Percentiles rank a stretch among this genome's conserved stretches.
Conservation (phyloP, 2,797 vertebrate species). For the Melanotaenia nigrans region DNA sequence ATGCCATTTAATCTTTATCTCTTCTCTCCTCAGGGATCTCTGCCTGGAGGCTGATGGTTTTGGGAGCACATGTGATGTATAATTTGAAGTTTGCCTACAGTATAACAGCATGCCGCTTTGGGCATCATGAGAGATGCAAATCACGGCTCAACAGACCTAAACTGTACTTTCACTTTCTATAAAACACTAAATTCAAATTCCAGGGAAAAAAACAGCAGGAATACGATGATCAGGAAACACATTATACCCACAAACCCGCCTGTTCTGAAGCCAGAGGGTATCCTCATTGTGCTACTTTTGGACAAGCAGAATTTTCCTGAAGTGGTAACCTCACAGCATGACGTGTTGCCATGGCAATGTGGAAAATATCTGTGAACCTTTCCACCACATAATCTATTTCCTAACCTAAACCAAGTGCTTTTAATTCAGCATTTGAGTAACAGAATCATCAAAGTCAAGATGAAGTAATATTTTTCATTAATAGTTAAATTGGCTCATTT, state of each 20-base stretch:
- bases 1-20: conserved; percentile 75
- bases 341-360: background rate
- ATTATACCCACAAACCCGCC: background rate
- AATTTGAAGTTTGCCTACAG: conserved; percentile 50
- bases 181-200: conserved; percentile 8
- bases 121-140: conserved; percentile 41
- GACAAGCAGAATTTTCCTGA: background rate
- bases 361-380: background rate
- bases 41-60: conserved; percentile 66
- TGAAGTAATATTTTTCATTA: too few relatives aligned
- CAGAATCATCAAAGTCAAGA: background rate
- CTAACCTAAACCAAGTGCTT: background rate
- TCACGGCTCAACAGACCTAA: conserved; percentile 19
- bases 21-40: conserved; percentile 67
- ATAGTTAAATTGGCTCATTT: too few relatives aligned
- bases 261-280: background rate
- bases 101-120: conserved; percentile 39
- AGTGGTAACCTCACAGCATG: background rate
- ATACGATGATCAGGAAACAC: background rate
- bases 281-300: background rate
- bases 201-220: background rate
- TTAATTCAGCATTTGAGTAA: background rate
- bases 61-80: conserved; percentile 60
- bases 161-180: conserved; percentile 4
- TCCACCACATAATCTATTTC: background rate